phyloP scores from a whole-genome alignment of 2,888 invertebrate species.

The Chloroclysta siterata region DNA sequence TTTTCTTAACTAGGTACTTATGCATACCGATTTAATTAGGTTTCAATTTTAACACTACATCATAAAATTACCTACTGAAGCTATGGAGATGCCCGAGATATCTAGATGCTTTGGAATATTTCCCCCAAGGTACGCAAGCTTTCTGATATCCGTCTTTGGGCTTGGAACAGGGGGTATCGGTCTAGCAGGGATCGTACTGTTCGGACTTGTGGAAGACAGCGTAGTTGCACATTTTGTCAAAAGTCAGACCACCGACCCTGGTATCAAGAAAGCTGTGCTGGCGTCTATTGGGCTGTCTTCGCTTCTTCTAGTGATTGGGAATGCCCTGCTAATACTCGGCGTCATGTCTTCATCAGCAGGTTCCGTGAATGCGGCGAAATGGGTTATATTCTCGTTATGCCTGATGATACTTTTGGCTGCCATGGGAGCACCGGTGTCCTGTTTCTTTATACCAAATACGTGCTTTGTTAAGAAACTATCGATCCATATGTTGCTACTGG shows the following conservation, averaged over 20 bases:
- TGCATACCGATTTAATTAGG: too few species aligned
- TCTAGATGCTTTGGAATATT: conserved; percentile 50
- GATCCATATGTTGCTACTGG: conserved; percentile 28
- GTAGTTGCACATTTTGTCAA: conserved; percentile 33
- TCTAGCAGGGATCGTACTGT: conserved; percentile 51
- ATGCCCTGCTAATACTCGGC: conserved; percentile 50
- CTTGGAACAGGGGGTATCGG: conserved; percentile 48
- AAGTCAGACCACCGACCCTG: conserved; percentile 36
- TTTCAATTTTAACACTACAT: neutral
- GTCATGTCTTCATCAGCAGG: conserved; percentile 20
- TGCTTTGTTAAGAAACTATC: conserved; percentile 55
- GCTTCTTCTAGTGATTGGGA: conserved; percentile 46
- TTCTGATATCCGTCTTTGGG: conserved; percentile 55
- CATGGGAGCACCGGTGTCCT: conserved; percentile 47
- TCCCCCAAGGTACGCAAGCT: conserved; percentile 51
- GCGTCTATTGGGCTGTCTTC: conserved; percentile 48
- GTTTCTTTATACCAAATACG: conserved; percentile 49
- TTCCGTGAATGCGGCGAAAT: conserved; percentile 33
- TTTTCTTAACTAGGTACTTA: too few species aligned
- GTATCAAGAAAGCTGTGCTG: conserved; percentile 50
- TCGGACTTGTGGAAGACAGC: conserved; percentile 53
- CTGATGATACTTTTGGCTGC: conserved; percentile 37
- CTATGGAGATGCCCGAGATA: conserved; percentile 54
- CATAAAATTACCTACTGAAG: neutral
- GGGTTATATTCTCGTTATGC: conserved; percentile 46